phyloP scores from a whole-genome alignment of 2,797 vertebrate genomes.

The Sitta carolinensis region DNA sequence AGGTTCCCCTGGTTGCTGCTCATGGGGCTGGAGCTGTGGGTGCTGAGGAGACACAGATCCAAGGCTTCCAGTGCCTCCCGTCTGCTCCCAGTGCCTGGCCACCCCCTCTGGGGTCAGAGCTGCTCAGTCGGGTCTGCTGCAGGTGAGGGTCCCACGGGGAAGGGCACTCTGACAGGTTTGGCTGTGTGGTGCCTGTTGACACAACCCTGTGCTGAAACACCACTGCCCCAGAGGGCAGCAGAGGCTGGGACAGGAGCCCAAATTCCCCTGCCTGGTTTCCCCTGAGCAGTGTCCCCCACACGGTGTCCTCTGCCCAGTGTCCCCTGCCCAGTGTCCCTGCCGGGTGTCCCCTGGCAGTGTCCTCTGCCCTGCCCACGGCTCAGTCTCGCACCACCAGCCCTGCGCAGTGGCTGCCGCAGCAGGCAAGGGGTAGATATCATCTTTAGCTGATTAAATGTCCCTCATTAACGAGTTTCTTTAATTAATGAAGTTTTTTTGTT shows the following conservation, averaged over 20 bases:
- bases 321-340: neutral
- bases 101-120: neutral
- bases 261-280: neutral
- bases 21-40: neutral
- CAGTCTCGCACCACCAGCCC: neutral
- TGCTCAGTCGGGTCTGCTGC: rapidly evolving
- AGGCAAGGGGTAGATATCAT: slow-evolving; percentile 60
- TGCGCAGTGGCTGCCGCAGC: neutral
- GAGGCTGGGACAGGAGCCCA: neutral
- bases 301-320: neutral
- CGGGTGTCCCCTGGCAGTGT: rapidly evolving
- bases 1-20: slow-evolving; percentile 29
- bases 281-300: neutral
- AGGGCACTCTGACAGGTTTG: rapidly evolving
- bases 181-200: rapidly evolving
- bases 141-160: neutral
- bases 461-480: slow-evolving; percentile 81
- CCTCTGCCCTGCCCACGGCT: rapidly evolving
- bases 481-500: slow-evolving; percentile 81
- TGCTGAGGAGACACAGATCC: neutral
- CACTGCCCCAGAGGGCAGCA: rapidly evolving
- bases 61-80: neutral
- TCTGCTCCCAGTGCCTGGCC: neutral
- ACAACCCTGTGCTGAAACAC: neutral
- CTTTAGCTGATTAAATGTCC: slow-evolving; percentile 80